Percentiles rank a stretch among this genome's conserved stretches.
Evolutionary conservation across 2,888 invertebrate genomes (phyloP).

Genomic region (Rhaphigaster nebulosa): DNA sequence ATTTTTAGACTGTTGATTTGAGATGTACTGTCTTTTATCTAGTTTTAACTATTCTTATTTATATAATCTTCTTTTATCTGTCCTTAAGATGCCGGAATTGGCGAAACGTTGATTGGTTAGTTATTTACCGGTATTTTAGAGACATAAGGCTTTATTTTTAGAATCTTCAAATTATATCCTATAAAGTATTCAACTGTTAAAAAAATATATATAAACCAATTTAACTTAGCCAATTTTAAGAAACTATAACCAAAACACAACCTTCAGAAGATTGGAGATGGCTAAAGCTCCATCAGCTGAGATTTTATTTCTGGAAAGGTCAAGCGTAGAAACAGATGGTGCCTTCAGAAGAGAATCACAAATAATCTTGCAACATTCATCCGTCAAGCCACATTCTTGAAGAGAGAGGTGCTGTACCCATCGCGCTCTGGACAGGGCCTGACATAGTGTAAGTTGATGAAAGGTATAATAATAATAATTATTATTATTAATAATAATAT

Average conservation of each 20-base stretch:
- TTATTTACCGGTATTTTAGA: no score
- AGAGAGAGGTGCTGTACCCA: slow-evolving; percentile 79
- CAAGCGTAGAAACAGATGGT: slow-evolving; percentile 78
- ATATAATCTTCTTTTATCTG: no score
- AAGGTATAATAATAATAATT: not conserved
- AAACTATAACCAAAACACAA: not conserved
- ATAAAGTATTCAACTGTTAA: no score
- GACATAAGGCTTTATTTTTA: no score
- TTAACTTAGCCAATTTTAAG: not conserved
- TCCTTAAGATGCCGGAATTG: no score
- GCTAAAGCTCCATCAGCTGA: slow-evolving; percentile 75
- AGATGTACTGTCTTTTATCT: no score
- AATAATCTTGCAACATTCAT: slow-evolving; percentile 79
- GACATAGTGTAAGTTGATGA: slow-evolving; percentile 22
- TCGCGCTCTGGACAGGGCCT: slow-evolving; percentile 76
- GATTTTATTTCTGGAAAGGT: slow-evolving; percentile 79
- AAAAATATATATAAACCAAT: no score
- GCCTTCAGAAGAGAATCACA: slow-evolving; percentile 78
- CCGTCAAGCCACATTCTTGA: slow-evolving; percentile 78
- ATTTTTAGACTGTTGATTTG: not conserved
- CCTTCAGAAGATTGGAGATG: slow-evolving; percentile 71
- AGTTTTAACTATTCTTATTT: no score
- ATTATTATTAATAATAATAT: no score
- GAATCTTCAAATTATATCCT: no score
- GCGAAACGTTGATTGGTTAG: no score